Evolutionary conservation across 2,113 vertebrate species (phyloP), one percentile per base, ranked within the genome.

Genomic region (Rhinopomastus cyanomelas): DNA sequence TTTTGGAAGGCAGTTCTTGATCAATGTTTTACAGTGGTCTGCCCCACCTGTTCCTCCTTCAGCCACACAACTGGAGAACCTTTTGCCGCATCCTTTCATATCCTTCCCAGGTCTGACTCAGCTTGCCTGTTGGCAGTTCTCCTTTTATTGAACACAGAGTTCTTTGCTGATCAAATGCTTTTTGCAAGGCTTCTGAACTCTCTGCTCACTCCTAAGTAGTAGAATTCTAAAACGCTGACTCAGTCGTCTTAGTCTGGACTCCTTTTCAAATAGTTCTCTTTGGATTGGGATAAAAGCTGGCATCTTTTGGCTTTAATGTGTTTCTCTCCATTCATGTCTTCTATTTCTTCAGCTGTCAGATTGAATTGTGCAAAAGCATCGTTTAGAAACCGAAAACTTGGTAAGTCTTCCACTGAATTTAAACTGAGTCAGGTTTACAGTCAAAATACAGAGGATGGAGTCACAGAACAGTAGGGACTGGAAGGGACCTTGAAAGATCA

Each of bases 161-260:
- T 84, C 59, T 85, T 81, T 87, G 66, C 87, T 90, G 84, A 85
- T 93, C 81, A 86, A 93, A 88, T 65, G 16, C 17, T 90, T 94
- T 42, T 78, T 79, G 77, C 55, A 78, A 93, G 72, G 46, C 32
- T 86, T 87, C 49, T 72, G 88, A 90, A 39, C 36, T 76, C 39
- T 84, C 71, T 94, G 87, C 53, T 81, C n/a, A 19, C 69, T 84
- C 66, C 61, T 87, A 65, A 46, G 39, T 42, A 42, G 39, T 46
- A 57, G 66, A 87, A 34, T 88, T 88, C 57, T 90, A 69, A 94
- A 36, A 46, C 90, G 92, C 89, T 93, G 88, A 93, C 81, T 93
- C 90, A 91, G 81, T 84, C 90, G 84, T 7, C 78, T 88, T 55
- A 81, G 16, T 49, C 71, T 94, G 69, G 59, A 94, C 77, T 27